These are phyloP conservation scores for Cynocephalus volans DNA, from an alignment of 2,113 vertebrate genomes.

Conservation along the genomic window DNA sequence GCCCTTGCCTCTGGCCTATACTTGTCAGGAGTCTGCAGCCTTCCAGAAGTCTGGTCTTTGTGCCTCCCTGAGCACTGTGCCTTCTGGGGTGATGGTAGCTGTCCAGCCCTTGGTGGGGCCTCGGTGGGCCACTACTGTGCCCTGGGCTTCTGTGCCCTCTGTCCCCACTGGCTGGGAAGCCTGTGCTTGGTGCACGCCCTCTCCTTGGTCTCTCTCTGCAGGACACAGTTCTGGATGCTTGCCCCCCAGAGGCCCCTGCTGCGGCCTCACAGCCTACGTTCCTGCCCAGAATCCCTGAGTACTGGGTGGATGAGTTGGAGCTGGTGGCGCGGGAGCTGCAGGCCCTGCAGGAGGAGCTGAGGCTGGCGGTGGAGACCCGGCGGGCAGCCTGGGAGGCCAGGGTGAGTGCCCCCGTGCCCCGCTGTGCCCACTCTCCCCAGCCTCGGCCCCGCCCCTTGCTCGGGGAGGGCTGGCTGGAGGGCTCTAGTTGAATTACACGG, in stretches of 20 bases:
- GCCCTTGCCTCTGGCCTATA: no score
- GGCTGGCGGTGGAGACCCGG: neutral
- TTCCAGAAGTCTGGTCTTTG: neutral
- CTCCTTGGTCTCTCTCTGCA: conserved; percentile 77
- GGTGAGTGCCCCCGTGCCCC: conserved; percentile 79
- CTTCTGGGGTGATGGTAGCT: neutral
- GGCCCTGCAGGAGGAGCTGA: conserved; percentile 80
- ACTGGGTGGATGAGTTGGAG: conserved; percentile 12
- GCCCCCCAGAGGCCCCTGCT: conserved; percentile 34
- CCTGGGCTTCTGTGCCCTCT: neutral
- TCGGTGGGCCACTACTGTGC: neutral
- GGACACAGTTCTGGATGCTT: conserved; percentile 86
- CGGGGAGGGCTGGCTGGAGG: neutral
- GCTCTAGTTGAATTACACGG: neutral
- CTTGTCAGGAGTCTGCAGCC: neutral
- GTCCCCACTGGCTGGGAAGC: neutral
- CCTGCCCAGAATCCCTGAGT: conserved; percentile 7
- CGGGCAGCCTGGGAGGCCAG: conserved; percentile 75
- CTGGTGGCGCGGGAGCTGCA: conserved; percentile 71
- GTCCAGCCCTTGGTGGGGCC: neutral
- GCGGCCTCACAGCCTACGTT: neutral
- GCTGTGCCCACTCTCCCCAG: neutral
- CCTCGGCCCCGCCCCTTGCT: fast-evolving
- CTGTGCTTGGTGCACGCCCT: neutral
- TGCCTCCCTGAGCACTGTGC: neutral